Conservation (phyloP, 2,113 vertebrate species). For the Anser cygnoides region DNA sequence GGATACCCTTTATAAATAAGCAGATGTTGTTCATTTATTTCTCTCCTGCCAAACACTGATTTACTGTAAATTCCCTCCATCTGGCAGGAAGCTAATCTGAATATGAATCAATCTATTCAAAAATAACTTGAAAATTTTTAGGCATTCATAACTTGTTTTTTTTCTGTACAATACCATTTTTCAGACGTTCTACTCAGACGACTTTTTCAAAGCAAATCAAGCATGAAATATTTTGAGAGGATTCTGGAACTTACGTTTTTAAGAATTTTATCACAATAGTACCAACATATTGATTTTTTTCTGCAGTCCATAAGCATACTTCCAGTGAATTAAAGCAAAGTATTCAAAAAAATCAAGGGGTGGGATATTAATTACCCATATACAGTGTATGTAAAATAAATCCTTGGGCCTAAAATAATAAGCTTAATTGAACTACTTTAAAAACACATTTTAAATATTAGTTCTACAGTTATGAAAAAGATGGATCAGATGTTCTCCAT, state of each 20-base stretch:
- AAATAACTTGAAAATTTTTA: slow-evolving; percentile 79
- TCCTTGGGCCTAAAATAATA: background rate
- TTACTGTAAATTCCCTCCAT: slow-evolving; percentile 80
- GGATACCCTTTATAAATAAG: slow-evolving; percentile 63
- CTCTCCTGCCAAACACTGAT: slow-evolving; percentile 74
- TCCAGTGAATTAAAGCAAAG: background rate
- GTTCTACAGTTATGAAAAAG: background rate
- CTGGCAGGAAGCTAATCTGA: slow-evolving; percentile 83
- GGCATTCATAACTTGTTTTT: slow-evolving; percentile 70
- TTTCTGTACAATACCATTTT: slow-evolving; percentile 65
- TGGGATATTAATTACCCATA: background rate
- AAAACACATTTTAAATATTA: background rate
- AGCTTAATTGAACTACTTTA: background rate
- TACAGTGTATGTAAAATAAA: background rate
- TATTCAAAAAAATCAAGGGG: background rate
- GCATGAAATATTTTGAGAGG: slow-evolving; percentile 26
- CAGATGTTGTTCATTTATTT: slow-evolving; percentile 70
- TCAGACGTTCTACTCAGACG: slow-evolving; percentile 42
- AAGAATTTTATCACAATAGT: background rate
- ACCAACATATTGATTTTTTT: background rate
- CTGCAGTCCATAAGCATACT: background rate
- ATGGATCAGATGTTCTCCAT: background rate
- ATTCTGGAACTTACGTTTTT: slow-evolving; percentile 12
- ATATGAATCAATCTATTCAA: slow-evolving; percentile 80
- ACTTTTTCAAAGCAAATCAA: slow-evolving; percentile 50